Base-by-base conservation (phyloP, 2,113 vertebrate species). In the Ranitomeya imitator region DNA sequence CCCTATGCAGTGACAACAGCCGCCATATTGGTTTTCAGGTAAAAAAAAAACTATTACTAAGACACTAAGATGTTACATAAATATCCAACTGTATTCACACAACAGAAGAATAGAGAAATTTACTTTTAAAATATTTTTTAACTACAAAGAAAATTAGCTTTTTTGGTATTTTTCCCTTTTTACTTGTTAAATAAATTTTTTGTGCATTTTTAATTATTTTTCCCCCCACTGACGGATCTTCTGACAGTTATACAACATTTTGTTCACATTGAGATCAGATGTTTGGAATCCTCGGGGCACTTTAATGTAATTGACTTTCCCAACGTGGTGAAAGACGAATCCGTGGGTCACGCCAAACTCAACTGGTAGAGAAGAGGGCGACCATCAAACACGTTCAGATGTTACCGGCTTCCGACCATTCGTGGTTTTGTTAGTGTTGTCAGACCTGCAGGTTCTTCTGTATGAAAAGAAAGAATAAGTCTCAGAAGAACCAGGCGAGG, bases 291-390 rank as follows among this genome's bases (percentile, higher is more conserved):
- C 45, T 60, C 63, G 3, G 16, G 82, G 63, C 61, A 69, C 21
- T 83, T 83, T 69, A 54, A 69, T 51, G 52, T 57, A 79, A 86
- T 54, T 79, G 85, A 65, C 85, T 86, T 79, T 61, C 74, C 74
- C 74, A 11, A 60, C 63, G 59, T 37, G 37, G 21, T 14, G 85
- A 79, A 61, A 79, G 85, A 79, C 8, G 6, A 57, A 69, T 69
- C 78, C 31, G 18, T 18, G 76, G 79, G 77, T 80, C 60, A 15
- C 54, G 67, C 21, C 61, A 57, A 63, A 65, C 45, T 63, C 74
- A 15, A 16, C 76, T 15, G 85, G 51, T 67, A 54, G 37, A 79
- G 45, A 57, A 18, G 26, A 23, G 15, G 60, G 37, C 16, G 52
- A 21, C 8, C 15, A 54, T 57, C 85, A 69, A 77, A 69, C 77